These are phyloP conservation scores for Chymomyza amoena DNA, from an alignment of 2,888 invertebrate genomes.

Conservation along the genomic window DNA sequence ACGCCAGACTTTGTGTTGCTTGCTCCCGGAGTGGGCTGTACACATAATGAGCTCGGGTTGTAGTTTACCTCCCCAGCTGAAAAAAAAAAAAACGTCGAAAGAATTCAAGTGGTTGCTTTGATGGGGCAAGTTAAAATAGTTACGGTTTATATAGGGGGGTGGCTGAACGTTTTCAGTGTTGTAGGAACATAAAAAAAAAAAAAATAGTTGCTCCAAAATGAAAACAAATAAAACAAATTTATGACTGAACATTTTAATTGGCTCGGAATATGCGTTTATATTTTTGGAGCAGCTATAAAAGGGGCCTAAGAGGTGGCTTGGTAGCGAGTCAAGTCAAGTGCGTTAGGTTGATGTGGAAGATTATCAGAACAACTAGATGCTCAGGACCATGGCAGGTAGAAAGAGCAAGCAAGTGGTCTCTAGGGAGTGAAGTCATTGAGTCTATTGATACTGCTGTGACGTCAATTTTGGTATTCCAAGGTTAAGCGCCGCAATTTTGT, in stretches of 20 bases:
- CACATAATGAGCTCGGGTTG: background rate
- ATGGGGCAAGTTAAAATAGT: background rate
- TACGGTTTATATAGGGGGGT: background rate
- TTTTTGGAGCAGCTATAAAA: background rate
- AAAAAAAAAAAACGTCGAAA: background rate
- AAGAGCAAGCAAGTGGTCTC: too few relatives aligned
- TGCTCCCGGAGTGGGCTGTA: background rate
- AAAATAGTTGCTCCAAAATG: background rate
- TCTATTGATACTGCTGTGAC: too few relatives aligned
- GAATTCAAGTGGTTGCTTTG: background rate
- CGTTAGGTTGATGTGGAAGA: too few relatives aligned
- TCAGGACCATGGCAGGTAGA: too few relatives aligned
- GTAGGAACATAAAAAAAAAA: background rate
- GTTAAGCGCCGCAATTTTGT: too few relatives aligned
- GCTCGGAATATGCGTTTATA: background rate
- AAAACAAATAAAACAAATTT: background rate
- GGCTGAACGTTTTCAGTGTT: background rate
- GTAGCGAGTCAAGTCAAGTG: too few relatives aligned
- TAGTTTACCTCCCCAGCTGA: too few relatives aligned
- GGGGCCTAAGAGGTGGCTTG: too few relatives aligned
- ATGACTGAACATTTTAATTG: background rate
- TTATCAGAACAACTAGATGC: too few relatives aligned
- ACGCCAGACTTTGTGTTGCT: background rate
- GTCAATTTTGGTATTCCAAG: too few relatives aligned
- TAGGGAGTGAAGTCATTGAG: too few relatives aligned